Base-by-base conservation (phyloP, 2,113 vertebrate genomes). In the Laticauda colubrina region DNA sequence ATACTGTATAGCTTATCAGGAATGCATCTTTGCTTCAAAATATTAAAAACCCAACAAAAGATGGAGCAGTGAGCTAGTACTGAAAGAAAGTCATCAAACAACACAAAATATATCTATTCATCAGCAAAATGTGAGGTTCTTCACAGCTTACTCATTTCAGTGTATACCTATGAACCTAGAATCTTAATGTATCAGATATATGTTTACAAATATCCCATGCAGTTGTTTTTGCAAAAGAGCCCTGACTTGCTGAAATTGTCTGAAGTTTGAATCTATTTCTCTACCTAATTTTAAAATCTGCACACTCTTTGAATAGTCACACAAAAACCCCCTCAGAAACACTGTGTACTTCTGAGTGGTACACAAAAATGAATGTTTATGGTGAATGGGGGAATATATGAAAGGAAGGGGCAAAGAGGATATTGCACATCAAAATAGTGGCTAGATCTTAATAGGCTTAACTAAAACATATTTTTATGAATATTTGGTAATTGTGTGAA, bases 401-500 rank as follows among this genome's bases (percentile, higher is more conserved):
- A 29, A 5, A 18, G 55, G 69, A 91, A 91, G 85, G 56, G 29
- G 43, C 48, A 87, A 53, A 87, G 26, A 15, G 29, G 14, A 29
- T 86, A 85, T 29, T 91, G 26, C 10, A n/a, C 45, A 45, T 45
- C n/a, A 34, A 59, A 45, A 90, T 48, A 81, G 21, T 59, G 21
- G 48, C 59, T 61, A 61, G 18, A 3, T 91, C 43, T 91, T 87
- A 39, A 21, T 21, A 26, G 55, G 26, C 48, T 89, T 92, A 88
- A 54, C 21, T 34, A 61, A 75, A 48, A 56, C 26, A 59, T 12
- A 34, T 20, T 69, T 43, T 0, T 0, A 51, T 1, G 24, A 0
- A 2, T 26, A 21, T 91, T 92, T 92, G 92, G 48, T 93, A 53
- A 34, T 29, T 12, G 2, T 24, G 34, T 56, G 18, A 93, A 93